Evolutionary conservation across 1,140 invertebrate species (phyloP), one percentile per base, ranked within the genome.

Genomic region (Anoplophora glabripennis): DNA sequence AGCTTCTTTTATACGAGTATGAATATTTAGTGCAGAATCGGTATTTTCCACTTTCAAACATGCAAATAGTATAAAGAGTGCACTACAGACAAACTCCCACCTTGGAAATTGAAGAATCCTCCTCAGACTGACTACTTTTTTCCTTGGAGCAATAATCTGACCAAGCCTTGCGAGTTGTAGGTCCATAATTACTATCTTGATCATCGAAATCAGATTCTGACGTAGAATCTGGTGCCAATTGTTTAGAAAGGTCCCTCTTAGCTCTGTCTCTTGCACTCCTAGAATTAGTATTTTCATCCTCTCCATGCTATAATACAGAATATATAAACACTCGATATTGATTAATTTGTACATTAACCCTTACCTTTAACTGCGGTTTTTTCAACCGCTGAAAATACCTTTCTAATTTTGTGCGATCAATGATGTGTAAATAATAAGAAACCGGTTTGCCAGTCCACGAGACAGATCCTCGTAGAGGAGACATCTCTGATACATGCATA

Each of bases 401-500:
- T 80, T 97, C 94, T 74, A 97, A 82, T 84, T 94, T 95, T 54
- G 93, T 94, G 73, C 93, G 84, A 83, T 98, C 96, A 72, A 98
- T 98, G 69, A 92, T 89, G 79, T 98, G 96, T 63, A 98, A 83
- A 84, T 94, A 99, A 83, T 98, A 99, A 48, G 93, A 94, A 63
- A 99, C 95, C 44, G 95, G 93, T 78, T 96, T 97, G 53, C 93
- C 93, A 59, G 96, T 99, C 96, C 96, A 99, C 5, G 94, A 98
- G 36, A 99, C 96, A 4, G 93, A 96, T 64, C 94, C 95, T 72
- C 89, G 88, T 48, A 97, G 77, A 7, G 96, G 94, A 58, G 93
- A 89, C 86, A 98, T 90, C 79, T 97, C 94, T 44, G 90, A 92
- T 7, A 99, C 94, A 74, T 97, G 93, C 93, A 99, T 97, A 71